Evolutionary conservation across 2,888 invertebrate genomes (phyloP).

Genomic region (Peribatodes rhomboidaria): DNA sequence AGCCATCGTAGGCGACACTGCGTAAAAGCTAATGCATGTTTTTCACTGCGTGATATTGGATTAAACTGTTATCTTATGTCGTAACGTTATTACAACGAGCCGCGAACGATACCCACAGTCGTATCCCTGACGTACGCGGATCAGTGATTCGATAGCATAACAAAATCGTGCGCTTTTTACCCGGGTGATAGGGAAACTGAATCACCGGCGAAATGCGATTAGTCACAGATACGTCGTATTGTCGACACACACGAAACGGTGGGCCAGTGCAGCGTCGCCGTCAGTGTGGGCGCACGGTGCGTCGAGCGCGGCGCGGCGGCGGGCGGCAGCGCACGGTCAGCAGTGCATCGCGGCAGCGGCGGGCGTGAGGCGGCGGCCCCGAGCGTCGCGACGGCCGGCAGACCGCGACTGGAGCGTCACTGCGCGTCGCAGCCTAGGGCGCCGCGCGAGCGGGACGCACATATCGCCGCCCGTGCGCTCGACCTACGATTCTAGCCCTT

Average conservation of each 20-base stretch:
- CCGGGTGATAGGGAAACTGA: slow-evolving; percentile 48
- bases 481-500: slow-evolving; percentile 81
- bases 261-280: slow-evolving; percentile 44
- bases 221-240: slow-evolving; percentile 55
- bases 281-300: slow-evolving; percentile 43
- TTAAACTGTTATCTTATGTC: slow-evolving; percentile 81
- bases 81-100: slow-evolving; percentile 72
- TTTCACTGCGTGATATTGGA: slow-evolving; percentile 79
- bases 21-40: slow-evolving; percentile 77
- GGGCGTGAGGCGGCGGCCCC: slow-evolving; percentile 71
- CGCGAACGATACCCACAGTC: slow-evolving; percentile 57
- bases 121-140: slow-evolving; percentile 55
- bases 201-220: slow-evolving; percentile 51
- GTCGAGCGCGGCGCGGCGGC: slow-evolving; percentile 60
- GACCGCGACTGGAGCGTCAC: slow-evolving; percentile 85
- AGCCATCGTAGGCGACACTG: slow-evolving; percentile 55
- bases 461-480: slow-evolving; percentile 68
- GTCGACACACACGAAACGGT: slow-evolving; percentile 68
- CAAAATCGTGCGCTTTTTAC: slow-evolving; percentile 52
- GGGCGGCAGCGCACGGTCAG: slow-evolving; percentile 58
- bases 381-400: slow-evolving; percentile 86
- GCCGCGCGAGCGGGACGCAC: slow-evolving; percentile 82
- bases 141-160: slow-evolving; percentile 75
- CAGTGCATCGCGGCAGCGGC: slow-evolving; percentile 78
- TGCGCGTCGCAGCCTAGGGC: slow-evolving; percentile 82